phyloP scores from a whole-genome alignment of 2,888 invertebrate species.

The Sinotaia quadrata region DNA sequence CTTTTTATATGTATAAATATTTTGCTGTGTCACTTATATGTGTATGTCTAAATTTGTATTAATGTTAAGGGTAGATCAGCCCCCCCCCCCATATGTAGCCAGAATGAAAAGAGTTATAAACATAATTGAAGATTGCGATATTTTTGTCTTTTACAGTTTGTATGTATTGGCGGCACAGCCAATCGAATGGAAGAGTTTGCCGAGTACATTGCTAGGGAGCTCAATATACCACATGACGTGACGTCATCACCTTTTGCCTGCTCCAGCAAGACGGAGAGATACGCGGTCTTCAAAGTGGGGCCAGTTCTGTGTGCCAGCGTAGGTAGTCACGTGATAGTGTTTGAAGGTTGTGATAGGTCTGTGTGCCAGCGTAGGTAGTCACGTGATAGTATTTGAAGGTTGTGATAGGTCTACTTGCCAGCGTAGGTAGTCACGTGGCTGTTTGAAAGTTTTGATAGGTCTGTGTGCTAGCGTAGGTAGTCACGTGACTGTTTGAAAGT shows the following conservation, averaged over 20 bases:
- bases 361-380: slow-evolving; percentile 35
- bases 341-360: slow-evolving; percentile 33
- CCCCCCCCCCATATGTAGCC: neutral
- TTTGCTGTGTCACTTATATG: too few species aligned
- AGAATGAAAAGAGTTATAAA: neutral
- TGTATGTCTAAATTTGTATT: neutral
- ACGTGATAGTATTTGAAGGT: too few species aligned
- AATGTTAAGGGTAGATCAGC: neutral
- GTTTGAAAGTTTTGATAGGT: slow-evolving; percentile 31
- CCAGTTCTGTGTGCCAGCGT: slow-evolving; percentile 33
- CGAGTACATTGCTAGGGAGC: slow-evolving; percentile 10
- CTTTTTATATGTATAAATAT: too few species aligned
- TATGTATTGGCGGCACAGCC: slow-evolving; percentile 31
- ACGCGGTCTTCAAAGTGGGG: slow-evolving; percentile 33
- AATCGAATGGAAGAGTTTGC: slow-evolving; percentile 28
- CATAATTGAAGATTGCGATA: neutral
- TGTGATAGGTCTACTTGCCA: slow-evolving; percentile 31
- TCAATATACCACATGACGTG: slow-evolving; percentile 16
- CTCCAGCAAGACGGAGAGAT: slow-evolving; percentile 27
- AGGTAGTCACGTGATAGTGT: too few species aligned
- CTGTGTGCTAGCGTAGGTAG: slow-evolving; percentile 35
- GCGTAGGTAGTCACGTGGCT: too few species aligned
- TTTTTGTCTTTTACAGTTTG: slow-evolving; percentile 26
- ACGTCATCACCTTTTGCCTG: neutral
- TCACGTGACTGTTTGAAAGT: too few species aligned